Evolutionary conservation across 2,113 vertebrate genomes (phyloP).

Genomic region (human): DNA sequence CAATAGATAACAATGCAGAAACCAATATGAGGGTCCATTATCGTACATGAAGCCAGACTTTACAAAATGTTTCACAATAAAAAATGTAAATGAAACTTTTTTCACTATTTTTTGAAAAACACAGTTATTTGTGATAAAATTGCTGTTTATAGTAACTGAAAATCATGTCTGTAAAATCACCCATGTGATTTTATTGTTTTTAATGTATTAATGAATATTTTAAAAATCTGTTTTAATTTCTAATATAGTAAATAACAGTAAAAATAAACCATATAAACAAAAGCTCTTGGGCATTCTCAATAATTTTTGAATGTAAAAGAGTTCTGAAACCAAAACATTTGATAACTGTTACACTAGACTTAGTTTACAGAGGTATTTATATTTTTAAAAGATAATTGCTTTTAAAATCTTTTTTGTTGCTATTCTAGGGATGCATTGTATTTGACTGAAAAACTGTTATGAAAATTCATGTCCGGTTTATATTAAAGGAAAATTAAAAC

Average conservation of each 20-base stretch:
- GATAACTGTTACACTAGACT: background rate
- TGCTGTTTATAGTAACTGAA: background rate
- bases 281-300: background rate
- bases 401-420: background rate
- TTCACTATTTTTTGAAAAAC: background rate
- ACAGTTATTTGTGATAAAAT: background rate
- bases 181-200: background rate
- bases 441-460: background rate
- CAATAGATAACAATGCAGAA: background rate
- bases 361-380: background rate
- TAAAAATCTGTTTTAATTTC: background rate
- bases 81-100: background rate
- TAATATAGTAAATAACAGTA: background rate
- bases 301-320: background rate
- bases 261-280: background rate
- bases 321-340: background rate
- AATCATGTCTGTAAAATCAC: background rate
- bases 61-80: background rate
- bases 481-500: background rate
- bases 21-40: background rate
- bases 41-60: background rate
- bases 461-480: background rate
- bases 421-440: background rate
- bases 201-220: background rate
- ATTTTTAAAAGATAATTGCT: background rate